Base-by-base conservation (phyloP, 2,888 invertebrate species). In the Netelia melanura region DNA sequence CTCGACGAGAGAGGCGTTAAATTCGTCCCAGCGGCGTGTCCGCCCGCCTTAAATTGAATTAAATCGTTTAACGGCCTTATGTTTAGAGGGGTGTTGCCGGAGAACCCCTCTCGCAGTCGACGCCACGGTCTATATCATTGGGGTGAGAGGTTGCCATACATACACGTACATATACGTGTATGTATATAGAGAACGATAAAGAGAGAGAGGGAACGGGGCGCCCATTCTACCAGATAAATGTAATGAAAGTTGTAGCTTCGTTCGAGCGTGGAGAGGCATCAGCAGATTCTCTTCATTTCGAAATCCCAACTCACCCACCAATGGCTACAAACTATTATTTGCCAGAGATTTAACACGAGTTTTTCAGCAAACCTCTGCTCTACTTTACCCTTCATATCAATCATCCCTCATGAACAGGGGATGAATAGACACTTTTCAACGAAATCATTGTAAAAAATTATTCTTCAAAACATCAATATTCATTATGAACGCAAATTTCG, bases 21-120 rank as follows among this genome's bases (percentile, higher is more conserved):
- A 92, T 92, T 92, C 90, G 88, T 88, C 89, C 86, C 87, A 90
- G 87, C 86, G 74, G 67, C 82, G 86, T 86, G 88, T 76, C 80
- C 85, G 78, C 61, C 78, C 72, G 72, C 81, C 83, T 82, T 85
- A 89, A 92, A 93, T 93, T 90, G 92, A 93, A 93, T 93, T 92
- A 93, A 93, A 93, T 92, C 92, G 92, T 93, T 93, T 92, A 93
- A 92, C 92, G 90, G 91, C 91, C 93, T 92, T 91, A 90, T 90
- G 92, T 91, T 90, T 89, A 86, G 88, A 89, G 88, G 89, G 90
- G 89, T 88, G 87, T 88, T 72, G 86, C 80, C 14, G 76, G 54
- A 48, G 83, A 84, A 86, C 88, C 88, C 88, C 86, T 86, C 76
- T 79, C 79, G 75, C 65, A 77, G 56, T 74, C 81, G 48, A 75